These are phyloP conservation scores for Crematogaster levior DNA, from an alignment of 2,888 invertebrate genomes.

Conservation along the genomic window DNA sequence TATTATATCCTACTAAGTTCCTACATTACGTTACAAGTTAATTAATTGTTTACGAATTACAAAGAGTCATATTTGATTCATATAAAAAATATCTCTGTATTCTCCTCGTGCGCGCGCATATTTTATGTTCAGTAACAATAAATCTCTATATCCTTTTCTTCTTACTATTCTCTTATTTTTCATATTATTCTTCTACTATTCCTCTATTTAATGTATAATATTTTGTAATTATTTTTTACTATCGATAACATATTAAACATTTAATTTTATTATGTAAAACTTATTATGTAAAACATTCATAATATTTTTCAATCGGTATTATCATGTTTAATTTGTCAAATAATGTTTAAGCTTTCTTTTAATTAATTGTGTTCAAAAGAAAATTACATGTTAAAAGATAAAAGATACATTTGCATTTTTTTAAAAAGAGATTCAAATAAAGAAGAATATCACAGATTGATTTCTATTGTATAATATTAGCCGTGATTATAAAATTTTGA, in stretches of 20 bases:
- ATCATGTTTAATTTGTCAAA: not conserved
- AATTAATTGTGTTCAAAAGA: not conserved
- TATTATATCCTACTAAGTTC: not conserved
- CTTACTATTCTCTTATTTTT: not conserved
- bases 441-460: not conserved
- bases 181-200: not conserved
- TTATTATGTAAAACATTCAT: not conserved
- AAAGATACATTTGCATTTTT: not conserved
- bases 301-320: not conserved
- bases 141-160: not conserved
- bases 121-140: not conserved
- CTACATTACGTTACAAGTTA: not conserved
- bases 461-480: not conserved
- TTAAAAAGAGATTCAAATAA: not conserved
- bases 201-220: not conserved
- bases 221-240: not conserved
- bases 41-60: not conserved
- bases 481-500: not conserved
- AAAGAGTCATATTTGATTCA: not conserved
- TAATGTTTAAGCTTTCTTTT: not conserved
- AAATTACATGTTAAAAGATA: not conserved
- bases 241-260: not conserved
- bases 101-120: no score
- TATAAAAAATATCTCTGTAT: not conserved
- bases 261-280: no score